Base-by-base conservation (phyloP, 2,113 vertebrate genomes). In the Thamnaconus septentrionalis region DNA sequence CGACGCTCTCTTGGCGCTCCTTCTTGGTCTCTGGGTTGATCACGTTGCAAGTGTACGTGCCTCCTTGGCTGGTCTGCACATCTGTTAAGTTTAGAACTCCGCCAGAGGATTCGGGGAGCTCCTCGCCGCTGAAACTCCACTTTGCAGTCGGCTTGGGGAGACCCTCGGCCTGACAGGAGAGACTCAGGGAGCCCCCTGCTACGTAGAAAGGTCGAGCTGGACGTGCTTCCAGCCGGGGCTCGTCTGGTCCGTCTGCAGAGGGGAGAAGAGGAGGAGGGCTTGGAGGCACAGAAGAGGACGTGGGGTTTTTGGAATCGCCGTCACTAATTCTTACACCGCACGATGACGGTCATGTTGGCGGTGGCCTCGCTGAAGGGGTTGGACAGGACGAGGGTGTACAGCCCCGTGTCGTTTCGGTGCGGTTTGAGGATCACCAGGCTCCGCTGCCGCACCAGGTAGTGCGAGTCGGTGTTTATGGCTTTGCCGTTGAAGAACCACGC, bases 171-270 rank as follows among this genome's bases (percentile, higher is more conserved):
- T 11, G 41, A 48, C 91, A 92, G 54, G 81, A 83, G 44, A 92
- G 76, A 39, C 5, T 81, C 50, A 91, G 45, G 1, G 82, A 82
- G 46, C 80, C 82, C 41, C 88, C 89, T 1, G 63, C 40, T 31
- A 78, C 41, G 41, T 89, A 89, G 68, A 88, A 80, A 4, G 63
- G 52, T 69, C 70, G 60, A 61, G 63, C 48, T 7, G 91, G 89
- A 42, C 0, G 64, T 55, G 63, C 75, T 12, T 61, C 64, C 5
- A 92, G 53, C 5, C 44, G 40, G 1, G 89, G 89, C 8, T 77
- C 70, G 56, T 92, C 89, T 46, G 91, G 91, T 70, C 91, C 91
- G 67, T 91, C 91, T 92, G 31, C 3, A 74, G 51, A 56, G 3
- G 44, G 49, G 31, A 11, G 12, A 47, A 9, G 40, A 18, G 18